A percentile compares a stretch with the other conserved stretches of the same genome.
These are phyloP conservation scores for Nycticorax nycticorax DNA, from an alignment of 2,113 vertebrate species.

Conservation along the genomic window DNA sequence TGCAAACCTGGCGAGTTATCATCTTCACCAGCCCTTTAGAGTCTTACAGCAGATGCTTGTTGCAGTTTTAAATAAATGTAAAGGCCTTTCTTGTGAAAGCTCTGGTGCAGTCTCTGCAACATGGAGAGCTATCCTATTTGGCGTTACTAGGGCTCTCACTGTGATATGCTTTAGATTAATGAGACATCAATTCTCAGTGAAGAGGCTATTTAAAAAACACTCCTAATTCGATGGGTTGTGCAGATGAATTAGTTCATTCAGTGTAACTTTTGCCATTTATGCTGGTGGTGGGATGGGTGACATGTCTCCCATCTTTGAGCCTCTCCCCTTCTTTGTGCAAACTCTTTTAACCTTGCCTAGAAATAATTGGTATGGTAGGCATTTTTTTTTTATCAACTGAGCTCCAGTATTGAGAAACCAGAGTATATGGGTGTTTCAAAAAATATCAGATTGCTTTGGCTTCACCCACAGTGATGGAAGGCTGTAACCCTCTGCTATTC, in stretches of 20 bases:
- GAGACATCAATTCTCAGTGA: slow-evolving; percentile 35
- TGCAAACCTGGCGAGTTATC: slow-evolving; percentile 19
- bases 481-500: not conserved
- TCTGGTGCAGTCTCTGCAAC: not conserved
- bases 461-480: not conserved
- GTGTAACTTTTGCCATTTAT: not conserved
- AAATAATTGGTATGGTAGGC: not conserved
- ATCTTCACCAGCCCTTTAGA: slow-evolving; percentile 26
- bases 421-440: not conserved
- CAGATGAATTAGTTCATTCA: slow-evolving; percentile 35
- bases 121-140: not conserved
- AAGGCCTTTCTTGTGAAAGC: not conserved
- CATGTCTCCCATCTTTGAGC: not conserved
- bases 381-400: not conserved
- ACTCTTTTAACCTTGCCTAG: not conserved
- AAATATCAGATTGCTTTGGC: not conserved
- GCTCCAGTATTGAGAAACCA: not conserved
- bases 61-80: not conserved
- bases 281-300: not conserved
- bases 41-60: not conserved
- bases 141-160: not conserved
- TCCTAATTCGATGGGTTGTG: not conserved
- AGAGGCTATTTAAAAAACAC: slow-evolving; percentile 47
- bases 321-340: not conserved
- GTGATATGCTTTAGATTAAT: slow-evolving; percentile 48